Evolutionary conservation across 2,888 invertebrate species (phyloP).

Genomic region (Netelia melanura): DNA sequence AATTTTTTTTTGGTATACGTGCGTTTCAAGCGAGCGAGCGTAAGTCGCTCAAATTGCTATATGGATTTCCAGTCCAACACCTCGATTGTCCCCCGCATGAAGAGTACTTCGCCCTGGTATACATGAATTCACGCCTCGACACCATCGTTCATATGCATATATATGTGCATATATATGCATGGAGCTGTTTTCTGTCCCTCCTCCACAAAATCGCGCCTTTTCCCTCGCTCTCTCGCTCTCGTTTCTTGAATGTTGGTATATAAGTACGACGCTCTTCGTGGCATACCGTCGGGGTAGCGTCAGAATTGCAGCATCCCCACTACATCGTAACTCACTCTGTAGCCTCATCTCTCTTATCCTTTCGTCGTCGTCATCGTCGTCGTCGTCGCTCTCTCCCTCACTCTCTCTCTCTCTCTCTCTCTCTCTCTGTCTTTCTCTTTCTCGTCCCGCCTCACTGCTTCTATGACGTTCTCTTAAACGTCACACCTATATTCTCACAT

Average conservation of each 20-base stretch:
- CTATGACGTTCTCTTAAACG: background rate
- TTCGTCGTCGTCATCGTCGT: background rate
- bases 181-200: conserved; percentile 22
- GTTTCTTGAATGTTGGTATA: background rate
- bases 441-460: background rate
- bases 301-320: conserved; percentile 7
- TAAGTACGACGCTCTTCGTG: background rate
- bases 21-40: conserved; percentile 79
- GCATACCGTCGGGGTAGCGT: conserved; percentile 3
- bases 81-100: conserved; percentile 83
- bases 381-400: conserved; percentile 13
- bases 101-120: conserved; percentile 82
- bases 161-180: background rate
- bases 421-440: conserved; percentile 33
- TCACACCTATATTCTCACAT: background rate
- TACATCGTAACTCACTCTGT: background rate
- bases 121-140: conserved; percentile 82
- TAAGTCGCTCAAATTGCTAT: conserved; percentile 83
- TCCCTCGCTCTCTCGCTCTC: background rate
- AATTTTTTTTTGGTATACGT: conserved; percentile 56
- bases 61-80: conserved; percentile 85
- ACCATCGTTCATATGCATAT: conserved; percentile 60
- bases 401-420: conserved; percentile 28
- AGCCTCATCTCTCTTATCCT: conserved; percentile 5
- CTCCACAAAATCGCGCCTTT: conserved; percentile 14